Base-by-base conservation (phyloP, 2,113 vertebrate species). In the Oreochromis spilurus region DNA sequence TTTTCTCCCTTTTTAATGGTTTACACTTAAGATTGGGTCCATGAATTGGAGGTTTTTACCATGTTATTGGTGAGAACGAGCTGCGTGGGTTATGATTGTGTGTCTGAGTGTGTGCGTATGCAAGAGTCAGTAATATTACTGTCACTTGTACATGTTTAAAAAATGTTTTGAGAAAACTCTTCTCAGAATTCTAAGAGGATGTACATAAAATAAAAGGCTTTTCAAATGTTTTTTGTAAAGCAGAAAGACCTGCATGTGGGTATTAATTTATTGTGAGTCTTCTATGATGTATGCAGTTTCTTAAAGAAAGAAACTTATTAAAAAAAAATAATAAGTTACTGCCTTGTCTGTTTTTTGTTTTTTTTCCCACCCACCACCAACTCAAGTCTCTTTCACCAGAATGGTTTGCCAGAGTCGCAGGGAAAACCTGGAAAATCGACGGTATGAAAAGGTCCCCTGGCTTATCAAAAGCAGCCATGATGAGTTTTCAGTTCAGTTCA, bases 231-330 rank as follows among this genome's bases (percentile, higher is more conserved):
- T 97, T 97, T 97, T 98, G 97, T 97, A 98, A 97, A 97, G 97
- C 97, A 93, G 96, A 97, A 97, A 82, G 97, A 97, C 96, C 72
- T 97, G 97, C 97, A 98, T 98, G 98, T 96, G 96, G 95, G 95
- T 93, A 93, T 97, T 98, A 97, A 98, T 96, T 97, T 97, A 97
- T 97, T 97, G 97, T 97, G 97, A 96, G 97, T 98, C 97, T 97
- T 97, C 89, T 95, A 97, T 96, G 93, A 97, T 97, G 97, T 98
- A 97, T 97, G 97, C 96, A 97, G 97, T 98, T 99, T 98, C 97
- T 97, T 95, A 92, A 95, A 96, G 96, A 97, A 97, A 96, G 96
- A 95, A 93, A 94, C 90, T 85, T 95, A 95, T 93, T 94, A 95
- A 94, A 95, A 62, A 26, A 94, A 89, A 82, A 81, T 36, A 82